Conservation (phyloP, 2,888 invertebrate genomes). For the Molanna angustata region DNA sequence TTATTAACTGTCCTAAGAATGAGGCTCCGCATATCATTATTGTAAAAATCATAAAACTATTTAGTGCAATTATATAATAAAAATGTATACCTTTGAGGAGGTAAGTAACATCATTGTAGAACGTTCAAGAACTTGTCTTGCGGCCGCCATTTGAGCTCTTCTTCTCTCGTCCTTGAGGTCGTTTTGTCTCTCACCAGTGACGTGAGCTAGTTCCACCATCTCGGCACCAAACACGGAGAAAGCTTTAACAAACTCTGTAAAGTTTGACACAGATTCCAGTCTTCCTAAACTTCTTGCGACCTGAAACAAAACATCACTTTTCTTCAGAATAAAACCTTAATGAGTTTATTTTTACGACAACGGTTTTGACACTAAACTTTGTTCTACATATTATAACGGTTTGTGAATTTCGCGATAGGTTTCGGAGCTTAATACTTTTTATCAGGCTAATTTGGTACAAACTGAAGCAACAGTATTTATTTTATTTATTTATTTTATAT, state of each 20-base stretch:
- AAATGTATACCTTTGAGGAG: conserved; percentile 91
- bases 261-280: conserved; percentile 84
- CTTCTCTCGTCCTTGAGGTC: conserved; percentile 91
- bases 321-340: too few relatives aligned
- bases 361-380: too few relatives aligned
- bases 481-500: too few relatives aligned
- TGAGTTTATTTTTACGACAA: too few relatives aligned
- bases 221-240: conserved; percentile 98
- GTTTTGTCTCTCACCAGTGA: conserved; percentile 80
- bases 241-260: conserved; percentile 96
- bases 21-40: too few relatives aligned
- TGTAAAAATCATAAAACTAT: too few relatives aligned
- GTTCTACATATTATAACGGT: too few relatives aligned
- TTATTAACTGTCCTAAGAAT: too few relatives aligned
- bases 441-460: background rate
- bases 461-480: too few relatives aligned
- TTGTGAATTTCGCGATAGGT: background rate
- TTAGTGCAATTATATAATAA: too few relatives aligned
- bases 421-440: conserved; percentile 4
- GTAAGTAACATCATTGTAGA: conserved; percentile 96
- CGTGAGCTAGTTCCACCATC: conserved; percentile 97
- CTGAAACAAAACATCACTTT: conserved; percentile 45
- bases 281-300: conserved; percentile 80
- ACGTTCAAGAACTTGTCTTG: conserved; percentile 90
- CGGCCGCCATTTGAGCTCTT: conserved; percentile 94